phyloP scores from a whole-genome alignment of 2,888 invertebrate genomes.

The Callimorpha dominula region DNA sequence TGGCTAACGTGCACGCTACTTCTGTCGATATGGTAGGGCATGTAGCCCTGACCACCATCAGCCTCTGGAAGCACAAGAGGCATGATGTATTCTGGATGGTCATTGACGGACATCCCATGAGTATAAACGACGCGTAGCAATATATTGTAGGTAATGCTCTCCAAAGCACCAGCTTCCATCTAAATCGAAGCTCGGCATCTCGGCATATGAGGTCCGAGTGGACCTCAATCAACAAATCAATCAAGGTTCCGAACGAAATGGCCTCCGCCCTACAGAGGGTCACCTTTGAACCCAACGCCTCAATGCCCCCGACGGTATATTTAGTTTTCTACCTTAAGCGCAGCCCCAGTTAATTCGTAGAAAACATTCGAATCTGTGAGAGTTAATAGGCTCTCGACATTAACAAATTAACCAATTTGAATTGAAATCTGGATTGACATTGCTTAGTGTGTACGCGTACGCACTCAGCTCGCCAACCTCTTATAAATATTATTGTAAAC shows the following conservation, averaged over 20 bases:
- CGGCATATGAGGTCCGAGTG: neutral
- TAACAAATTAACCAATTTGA: neutral
- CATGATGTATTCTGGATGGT: too few species aligned
- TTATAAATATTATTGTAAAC: too few species aligned
- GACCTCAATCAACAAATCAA: neutral
- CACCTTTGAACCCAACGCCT: neutral
- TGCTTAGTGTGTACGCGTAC: too few species aligned
- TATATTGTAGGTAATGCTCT: too few species aligned
- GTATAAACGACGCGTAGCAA: too few species aligned
- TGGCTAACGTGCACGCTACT: too few species aligned
- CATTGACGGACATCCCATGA: too few species aligned
- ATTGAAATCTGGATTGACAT: neutral
- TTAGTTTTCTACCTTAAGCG: neutral
- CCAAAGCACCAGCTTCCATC: too few species aligned
- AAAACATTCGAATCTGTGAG: neutral
- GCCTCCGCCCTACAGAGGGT: neutral
- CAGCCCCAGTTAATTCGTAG: neutral
- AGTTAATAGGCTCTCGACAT: neutral
- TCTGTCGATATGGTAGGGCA: too few species aligned
- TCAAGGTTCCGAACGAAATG: neutral
- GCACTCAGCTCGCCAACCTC: conserved; percentile 25
- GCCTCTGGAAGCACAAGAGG: too few species aligned
- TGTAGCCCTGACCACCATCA: too few species aligned
- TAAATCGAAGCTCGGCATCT: neutral
- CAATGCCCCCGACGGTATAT: neutral